Conservation (phyloP, 2,797 vertebrate genomes). For the Anisognathus igniventris region DNA sequence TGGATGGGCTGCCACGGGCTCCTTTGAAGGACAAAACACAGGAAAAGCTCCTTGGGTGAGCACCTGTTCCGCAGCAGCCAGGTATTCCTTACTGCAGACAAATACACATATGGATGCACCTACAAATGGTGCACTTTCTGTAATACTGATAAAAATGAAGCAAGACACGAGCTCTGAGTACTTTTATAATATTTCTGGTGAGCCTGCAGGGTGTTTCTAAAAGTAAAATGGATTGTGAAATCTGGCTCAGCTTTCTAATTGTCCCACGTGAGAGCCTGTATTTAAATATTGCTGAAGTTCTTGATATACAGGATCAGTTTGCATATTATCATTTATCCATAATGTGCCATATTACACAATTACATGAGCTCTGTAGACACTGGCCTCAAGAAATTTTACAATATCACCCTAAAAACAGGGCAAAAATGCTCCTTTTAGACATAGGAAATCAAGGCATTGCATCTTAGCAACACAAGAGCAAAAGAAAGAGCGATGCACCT, state of each 20-base stretch:
- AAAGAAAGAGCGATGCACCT: neutral
- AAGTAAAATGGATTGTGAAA: neutral
- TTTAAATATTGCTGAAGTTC: neutral
- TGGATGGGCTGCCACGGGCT: neutral
- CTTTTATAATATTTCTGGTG: neutral
- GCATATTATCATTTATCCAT: neutral
- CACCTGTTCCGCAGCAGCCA: neutral
- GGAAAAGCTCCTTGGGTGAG: neutral
- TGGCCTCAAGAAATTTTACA: neutral
- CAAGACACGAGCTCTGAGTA: neutral
- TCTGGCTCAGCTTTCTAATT: neutral
- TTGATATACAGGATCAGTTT: neutral
- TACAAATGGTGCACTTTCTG: neutral
- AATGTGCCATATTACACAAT: neutral
- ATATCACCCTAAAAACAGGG: neutral
- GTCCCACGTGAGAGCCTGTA: neutral
- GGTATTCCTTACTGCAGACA: neutral
- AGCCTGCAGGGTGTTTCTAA: neutral
- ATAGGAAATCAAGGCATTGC: rapidly evolving
- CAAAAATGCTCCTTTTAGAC: neutral
- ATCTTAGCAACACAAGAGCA: neutral
- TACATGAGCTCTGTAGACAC: neutral
- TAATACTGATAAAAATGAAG: neutral
- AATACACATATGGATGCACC: rapidly evolving
- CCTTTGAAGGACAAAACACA: neutral